Evolutionary conservation across 2,113 vertebrate genomes (phyloP), one percentile per base, ranked within the genome.

Genomic region (Leptodactylus fuscus): DNA sequence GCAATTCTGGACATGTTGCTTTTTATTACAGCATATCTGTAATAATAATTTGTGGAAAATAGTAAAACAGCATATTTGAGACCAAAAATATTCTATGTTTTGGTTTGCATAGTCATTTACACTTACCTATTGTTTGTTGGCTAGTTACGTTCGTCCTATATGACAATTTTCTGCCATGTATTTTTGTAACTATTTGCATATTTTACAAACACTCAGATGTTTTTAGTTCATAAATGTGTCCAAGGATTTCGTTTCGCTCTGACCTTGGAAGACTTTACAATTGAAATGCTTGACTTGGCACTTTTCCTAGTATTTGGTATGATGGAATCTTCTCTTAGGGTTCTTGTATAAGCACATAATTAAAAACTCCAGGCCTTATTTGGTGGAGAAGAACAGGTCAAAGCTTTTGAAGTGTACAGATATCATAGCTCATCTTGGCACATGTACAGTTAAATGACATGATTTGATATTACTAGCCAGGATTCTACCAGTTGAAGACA

Each of bases 301-400:
- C 36, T 60, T n/a, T 80, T 80, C 77, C 77, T 80, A 80, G 77
- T 60, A 16, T 62, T 80, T 80, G 36, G 77, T 27, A 62, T 27
- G 55, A 58, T 60, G 51, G 55, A 62, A 80, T 44, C 77, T 62
- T 80, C 55, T 53, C 53, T 80, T 62, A 80, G 48, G 53, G 53
- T 80, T 44, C 55, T 44, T 44, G 38, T 24, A 62, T 62, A 80
- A 55, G 55, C 13, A 60, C 53, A 60, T 62, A 27, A 80, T 38
- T 20, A 41, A 80, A 80, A 80, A 62, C 53, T 62, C 34, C 36
- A 80, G 34, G 4, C 77, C 77, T 44, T 80, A 80, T 80, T 80
- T 80, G 77, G 77, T 80, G 77, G 53, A 58, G 55, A 80, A 80
- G 62, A 12, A 9, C 77, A 80, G 53, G 77, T 80, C 77, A 80